phyloP scores from a whole-genome alignment of 2,888 invertebrate genomes.

The Nomada ferruginata region DNA sequence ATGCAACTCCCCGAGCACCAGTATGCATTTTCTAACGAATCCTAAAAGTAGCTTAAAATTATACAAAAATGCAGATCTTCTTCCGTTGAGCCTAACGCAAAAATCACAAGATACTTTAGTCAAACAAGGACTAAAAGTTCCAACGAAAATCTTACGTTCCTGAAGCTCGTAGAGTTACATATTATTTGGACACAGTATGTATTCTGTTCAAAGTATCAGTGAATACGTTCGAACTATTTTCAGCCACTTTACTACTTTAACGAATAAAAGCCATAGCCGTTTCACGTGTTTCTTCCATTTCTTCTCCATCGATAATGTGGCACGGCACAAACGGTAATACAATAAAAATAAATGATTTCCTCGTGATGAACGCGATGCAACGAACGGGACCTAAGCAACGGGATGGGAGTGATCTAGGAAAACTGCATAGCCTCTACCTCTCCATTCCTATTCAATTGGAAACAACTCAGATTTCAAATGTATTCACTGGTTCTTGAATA shows the following conservation, averaged over 20 bases:
- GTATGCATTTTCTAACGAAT: not conserved
- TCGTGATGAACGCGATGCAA: slow-evolving; percentile 34
- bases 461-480: slow-evolving; percentile 37
- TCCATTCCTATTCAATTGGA: not conserved
- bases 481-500: slow-evolving; percentile 36
- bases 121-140: not conserved
- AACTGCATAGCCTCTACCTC: slow-evolving; percentile 10
- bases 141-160: slow-evolving; percentile 1
- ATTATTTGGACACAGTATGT: slow-evolving; percentile 9
- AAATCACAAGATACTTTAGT: slow-evolving; percentile 8
- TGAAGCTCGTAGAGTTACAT: slow-evolving; percentile 44
- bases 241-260: not conserved
- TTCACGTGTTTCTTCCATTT: not conserved
- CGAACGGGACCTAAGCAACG: slow-evolving; percentile 41
- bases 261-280: slow-evolving; percentile 47
- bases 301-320: not conserved
- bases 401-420: slow-evolving; percentile 11
- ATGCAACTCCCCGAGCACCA: slow-evolving; percentile 37
- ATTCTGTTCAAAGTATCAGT: slow-evolving; percentile 5
- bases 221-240: slow-evolving; percentile 50
- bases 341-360: slow-evolving; percentile 40
- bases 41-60: not conserved
- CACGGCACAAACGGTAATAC: too few relatives aligned
- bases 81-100: not conserved
- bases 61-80: not conserved